phyloP scores from a whole-genome alignment of 2,888 invertebrate genomes.

The Nephrotoma guestfalica region DNA sequence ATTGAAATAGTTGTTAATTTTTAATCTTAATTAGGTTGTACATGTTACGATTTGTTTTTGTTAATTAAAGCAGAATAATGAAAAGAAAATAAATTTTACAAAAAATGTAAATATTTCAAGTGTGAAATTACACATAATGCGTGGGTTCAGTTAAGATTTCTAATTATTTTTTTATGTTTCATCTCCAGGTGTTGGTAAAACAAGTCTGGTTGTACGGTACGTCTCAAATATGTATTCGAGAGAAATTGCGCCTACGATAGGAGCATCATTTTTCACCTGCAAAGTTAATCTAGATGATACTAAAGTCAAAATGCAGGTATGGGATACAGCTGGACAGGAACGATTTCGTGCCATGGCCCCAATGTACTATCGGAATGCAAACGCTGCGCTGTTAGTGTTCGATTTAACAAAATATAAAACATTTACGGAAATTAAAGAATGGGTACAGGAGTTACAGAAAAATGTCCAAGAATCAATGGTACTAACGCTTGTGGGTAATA shows the following conservation, averaged over 20 bases:
- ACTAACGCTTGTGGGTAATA: slow-evolving; percentile 72
- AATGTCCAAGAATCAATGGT: slow-evolving; percentile 71
- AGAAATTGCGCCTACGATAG: slow-evolving; percentile 70
- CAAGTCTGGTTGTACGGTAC: slow-evolving; percentile 68
- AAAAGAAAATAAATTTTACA: neutral
- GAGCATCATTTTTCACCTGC: slow-evolving; percentile 80
- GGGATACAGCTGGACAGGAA: slow-evolving; percentile 33
- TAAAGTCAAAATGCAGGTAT: slow-evolving; percentile 62
- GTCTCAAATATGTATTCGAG: slow-evolving; percentile 62
- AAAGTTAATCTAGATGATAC: slow-evolving; percentile 57
- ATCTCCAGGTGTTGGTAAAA: slow-evolving; percentile 76
- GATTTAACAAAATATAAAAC: slow-evolving; percentile 65
- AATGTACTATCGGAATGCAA: slow-evolving; percentile 87
- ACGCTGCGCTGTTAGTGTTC: slow-evolving; percentile 75
- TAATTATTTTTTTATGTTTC: neutral
- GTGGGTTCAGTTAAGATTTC: neutral
- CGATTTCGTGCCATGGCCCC: slow-evolving; percentile 80
- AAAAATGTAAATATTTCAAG: neutral
- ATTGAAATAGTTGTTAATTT: neutral
- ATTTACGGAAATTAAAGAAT: slow-evolving; percentile 67
- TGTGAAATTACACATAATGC: neutral
- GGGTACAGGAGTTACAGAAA: slow-evolving; percentile 65
- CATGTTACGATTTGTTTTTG: neutral
- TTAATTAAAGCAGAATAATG: neutral
- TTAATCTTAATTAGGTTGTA: neutral